Evolutionary conservation across 2,888 invertebrate genomes (phyloP).

Genomic region (Willowsia nigromaculata): DNA sequence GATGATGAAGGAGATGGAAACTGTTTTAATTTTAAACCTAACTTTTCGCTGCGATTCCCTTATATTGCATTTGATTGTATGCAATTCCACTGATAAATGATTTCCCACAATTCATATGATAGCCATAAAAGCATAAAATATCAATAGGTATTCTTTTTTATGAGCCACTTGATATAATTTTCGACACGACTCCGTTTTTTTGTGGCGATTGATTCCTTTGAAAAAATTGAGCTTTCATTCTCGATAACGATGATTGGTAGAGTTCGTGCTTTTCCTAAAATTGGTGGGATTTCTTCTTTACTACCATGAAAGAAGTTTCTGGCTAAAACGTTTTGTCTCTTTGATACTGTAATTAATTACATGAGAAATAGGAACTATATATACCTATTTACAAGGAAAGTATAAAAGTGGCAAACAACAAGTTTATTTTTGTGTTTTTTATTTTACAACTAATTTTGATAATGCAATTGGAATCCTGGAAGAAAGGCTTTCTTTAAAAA

Average conservation of each 20-base stretch:
- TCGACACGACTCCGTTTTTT: neutral
- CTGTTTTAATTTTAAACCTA: too few relatives aligned
- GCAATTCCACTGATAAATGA: too few relatives aligned
- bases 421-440: neutral
- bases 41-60: too few relatives aligned
- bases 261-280: neutral
- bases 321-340: too few relatives aligned
- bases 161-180: neutral
- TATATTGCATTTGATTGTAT: too few relatives aligned
- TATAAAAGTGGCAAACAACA: too few relatives aligned
- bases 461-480: neutral
- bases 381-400: too few relatives aligned
- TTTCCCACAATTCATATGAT: too few relatives aligned
- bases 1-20: too few relatives aligned
- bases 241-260: neutral
- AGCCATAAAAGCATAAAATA: too few relatives aligned
- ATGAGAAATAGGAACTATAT: neutral
- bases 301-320: too few relatives aligned
- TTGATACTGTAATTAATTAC: neutral
- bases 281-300: neutral
- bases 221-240: neutral
- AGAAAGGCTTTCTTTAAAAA: neutral
- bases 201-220: neutral
- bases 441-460: neutral
- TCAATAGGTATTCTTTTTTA: neutral